A percentile compares a stretch with the other conserved stretches of the same genome.
Evolutionary conservation across 2,113 vertebrate species (phyloP).

Genomic region (Garra rufa): DNA sequence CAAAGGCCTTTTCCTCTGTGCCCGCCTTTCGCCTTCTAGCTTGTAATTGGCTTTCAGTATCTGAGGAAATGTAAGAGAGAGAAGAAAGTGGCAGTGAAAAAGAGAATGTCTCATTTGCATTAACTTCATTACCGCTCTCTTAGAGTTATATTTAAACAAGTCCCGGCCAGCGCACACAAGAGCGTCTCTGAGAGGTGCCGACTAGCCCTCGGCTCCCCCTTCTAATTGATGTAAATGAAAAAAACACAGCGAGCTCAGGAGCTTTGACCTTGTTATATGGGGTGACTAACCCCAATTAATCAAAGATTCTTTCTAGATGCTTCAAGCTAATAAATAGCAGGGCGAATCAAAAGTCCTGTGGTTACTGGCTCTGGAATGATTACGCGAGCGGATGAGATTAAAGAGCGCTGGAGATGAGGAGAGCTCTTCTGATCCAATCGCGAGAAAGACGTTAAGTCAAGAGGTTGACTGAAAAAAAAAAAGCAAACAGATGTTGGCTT

Average conservation of each 20-base stretch:
- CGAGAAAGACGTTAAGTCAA: constrained; percentile 60
- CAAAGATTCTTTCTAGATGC: constrained; percentile 86
- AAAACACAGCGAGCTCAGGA: constrained; percentile 69
- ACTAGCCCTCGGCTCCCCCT: constrained; percentile 71
- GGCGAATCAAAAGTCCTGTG: constrained; percentile 71
- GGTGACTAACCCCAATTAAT: constrained; percentile 93
- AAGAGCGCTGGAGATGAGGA: constrained; percentile 63
- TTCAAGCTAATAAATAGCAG: constrained; percentile 85
- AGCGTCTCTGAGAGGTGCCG: constrained; percentile 73
- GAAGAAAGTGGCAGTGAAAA: constrained; percentile 57
- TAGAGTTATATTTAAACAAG: constrained; percentile 78
- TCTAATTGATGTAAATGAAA: constrained; percentile 93
- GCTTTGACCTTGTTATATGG: constrained; percentile 87
- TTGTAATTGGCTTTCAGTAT: constrained; percentile 66
- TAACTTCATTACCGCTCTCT: constrained; percentile 80
- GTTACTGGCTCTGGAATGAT: constrained; percentile 70
- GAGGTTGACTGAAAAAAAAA: constrained; percentile 55
- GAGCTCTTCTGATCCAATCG: constrained; percentile 61
- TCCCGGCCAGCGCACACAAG: constrained; percentile 67
- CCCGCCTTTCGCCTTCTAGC: constrained; percentile 31
- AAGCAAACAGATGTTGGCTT: not conserved
- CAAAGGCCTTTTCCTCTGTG: constrained; percentile 27
- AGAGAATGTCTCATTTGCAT: constrained; percentile 75
- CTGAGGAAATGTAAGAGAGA: constrained; percentile 39
- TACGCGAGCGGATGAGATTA: constrained; percentile 68